A percentile compares a stretch with the other conserved stretches of the same genome.
phyloP scores from a whole-genome alignment of 2,797 vertebrate genomes.

The Artibeus jamaicensis region DNA sequence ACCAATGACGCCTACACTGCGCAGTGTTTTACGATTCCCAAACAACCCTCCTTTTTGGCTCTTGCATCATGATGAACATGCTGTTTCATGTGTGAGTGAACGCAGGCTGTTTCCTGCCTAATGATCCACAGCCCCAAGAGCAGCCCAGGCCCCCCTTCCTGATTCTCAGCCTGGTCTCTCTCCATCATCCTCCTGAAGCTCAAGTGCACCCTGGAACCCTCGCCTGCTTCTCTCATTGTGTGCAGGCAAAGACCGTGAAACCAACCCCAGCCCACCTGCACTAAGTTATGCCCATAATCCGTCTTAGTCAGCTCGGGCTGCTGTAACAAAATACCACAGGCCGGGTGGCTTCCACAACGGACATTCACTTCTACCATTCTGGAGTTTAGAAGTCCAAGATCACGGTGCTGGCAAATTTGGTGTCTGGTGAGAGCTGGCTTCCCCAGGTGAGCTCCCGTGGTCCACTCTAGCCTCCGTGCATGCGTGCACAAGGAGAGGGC shows the following conservation, averaged over 20 bases:
- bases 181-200: not conserved
- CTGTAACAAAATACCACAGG: not conserved
- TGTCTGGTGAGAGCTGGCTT: not conserved
- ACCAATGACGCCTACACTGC: not conserved
- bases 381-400: not conserved
- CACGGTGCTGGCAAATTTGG: too few species aligned
- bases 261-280: not conserved
- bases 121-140: not conserved
- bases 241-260: not conserved
- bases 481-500: fast-evolving
- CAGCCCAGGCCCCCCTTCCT: not conserved
- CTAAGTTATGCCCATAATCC: not conserved
- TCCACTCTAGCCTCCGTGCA: not conserved
- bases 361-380: not conserved
- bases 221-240: not conserved
- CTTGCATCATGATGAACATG: not conserved
- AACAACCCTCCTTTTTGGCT: not conserved
- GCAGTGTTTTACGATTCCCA: not conserved
- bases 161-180: not conserved
- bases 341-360: not conserved
- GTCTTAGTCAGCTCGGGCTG: not conserved
- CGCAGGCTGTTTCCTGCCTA: not conserved
- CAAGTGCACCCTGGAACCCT: not conserved
- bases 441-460: fast-evolving
- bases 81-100: not conserved